Percentiles rank a stretch among this genome's conserved stretches.
These are phyloP conservation scores for Papilio dardanus DNA, from an alignment of 1,140 invertebrate genomes.

Conservation along the genomic window DNA sequence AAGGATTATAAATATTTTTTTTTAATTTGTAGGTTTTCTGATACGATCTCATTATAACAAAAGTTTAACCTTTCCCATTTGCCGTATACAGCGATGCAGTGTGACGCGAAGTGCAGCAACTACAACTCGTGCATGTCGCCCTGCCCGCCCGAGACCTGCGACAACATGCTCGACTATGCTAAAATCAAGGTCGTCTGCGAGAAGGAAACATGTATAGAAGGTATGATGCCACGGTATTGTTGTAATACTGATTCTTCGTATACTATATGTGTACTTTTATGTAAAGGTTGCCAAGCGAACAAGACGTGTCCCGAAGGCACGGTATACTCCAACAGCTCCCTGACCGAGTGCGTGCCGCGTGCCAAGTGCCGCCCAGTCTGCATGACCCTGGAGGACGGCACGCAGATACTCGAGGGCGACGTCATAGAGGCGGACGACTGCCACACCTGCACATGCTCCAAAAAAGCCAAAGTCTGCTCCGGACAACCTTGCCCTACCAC, in stretches of 20 bases:
- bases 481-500: slow-evolving; percentile 85
- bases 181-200: slow-evolving; percentile 85
- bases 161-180: slow-evolving; percentile 87
- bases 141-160: slow-evolving; percentile 92
- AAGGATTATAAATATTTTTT: too few species aligned
- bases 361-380: slow-evolving; percentile 88
- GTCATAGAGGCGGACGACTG: slow-evolving; percentile 88
- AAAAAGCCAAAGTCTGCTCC: slow-evolving; percentile 86
- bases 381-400: slow-evolving; percentile 85
- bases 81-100: slow-evolving; percentile 89
- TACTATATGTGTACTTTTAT: neutral
- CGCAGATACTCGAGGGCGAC: slow-evolving; percentile 90
- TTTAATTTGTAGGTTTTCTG: too few species aligned
- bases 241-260: neutral
- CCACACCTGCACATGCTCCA: slow-evolving; percentile 89
- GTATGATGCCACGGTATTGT: slow-evolving; percentile 53
- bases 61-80: neutral
- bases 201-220: slow-evolving; percentile 90
- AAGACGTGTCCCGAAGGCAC: slow-evolving; percentile 88
- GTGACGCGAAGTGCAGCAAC: slow-evolving; percentile 89
- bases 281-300: slow-evolving; percentile 86
- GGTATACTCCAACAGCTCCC: slow-evolving; percentile 87
- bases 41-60: neutral
- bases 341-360: slow-evolving; percentile 84
- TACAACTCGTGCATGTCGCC: slow-evolving; percentile 92